Evolutionary conservation across 2,888 invertebrate species (phyloP), one percentile per base, ranked within the genome.

Genomic region (Mongoloraphidia duomilia): DNA sequence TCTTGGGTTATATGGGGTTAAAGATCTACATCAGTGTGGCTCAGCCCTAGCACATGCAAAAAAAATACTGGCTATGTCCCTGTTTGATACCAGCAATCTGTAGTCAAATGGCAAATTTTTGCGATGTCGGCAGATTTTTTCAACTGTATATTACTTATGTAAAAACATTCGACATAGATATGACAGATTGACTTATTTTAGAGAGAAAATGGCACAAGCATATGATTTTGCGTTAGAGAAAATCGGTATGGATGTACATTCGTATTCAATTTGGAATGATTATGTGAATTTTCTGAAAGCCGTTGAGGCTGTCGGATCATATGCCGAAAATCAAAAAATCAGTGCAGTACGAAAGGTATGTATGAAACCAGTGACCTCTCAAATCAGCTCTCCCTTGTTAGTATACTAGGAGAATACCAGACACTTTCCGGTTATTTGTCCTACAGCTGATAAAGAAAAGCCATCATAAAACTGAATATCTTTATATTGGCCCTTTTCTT

Each of bases 211-310:
- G 89, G 97, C 97, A 0, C 95, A 98, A 66, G 97, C 98, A 0
- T 99, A 97, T 66, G 97, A 99, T 69, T 98, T 98, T 69, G 97
- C 98, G 0, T 70, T 99, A 55, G 98, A 98, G 55, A 96, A 97
- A 70, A 96, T 99, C 56, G 98, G 98, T 0, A 84, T 98, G 82
- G 98, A 99, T 63, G 86, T 96, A 58, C 91, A 94, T 70, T 92
- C 96, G 0, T 94, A 90, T 65, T 84, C 88, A 9, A 90, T 99
- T 52, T 99, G 97, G 94, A 88, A 89, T 61, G 98, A 99, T 63
- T 99, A 99, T 62, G 90, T 98, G 0, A 84, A 83, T 41, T 99
- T 99, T 66, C 70, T 99, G 50, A 97, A 94, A 66, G 81, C 87
- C 44, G 95, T 95, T 0, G 97, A 97, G 57, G 98, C 97, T 0